Conservation (phyloP, 2,888 invertebrate genomes). For the Pammene aurita region DNA sequence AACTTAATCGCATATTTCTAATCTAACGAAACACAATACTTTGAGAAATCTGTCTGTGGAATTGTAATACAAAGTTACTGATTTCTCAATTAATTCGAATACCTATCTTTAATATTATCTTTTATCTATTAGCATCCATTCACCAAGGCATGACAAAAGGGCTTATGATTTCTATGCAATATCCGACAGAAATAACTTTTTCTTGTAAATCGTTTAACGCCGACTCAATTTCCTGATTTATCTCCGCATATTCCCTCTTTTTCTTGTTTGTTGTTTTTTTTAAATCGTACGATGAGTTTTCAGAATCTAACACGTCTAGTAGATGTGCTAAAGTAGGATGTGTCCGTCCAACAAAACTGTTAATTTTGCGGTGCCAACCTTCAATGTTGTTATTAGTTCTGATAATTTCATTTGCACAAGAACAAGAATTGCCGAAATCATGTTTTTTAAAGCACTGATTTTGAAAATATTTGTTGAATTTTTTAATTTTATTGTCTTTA, state of each 20-base stretch:
- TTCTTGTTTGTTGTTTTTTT: no score
- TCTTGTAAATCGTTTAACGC: slow-evolving; percentile 18
- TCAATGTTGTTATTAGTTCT: slow-evolving; percentile 17
- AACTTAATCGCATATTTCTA: background rate
- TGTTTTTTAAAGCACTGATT: slow-evolving; percentile 25
- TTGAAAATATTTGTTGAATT: slow-evolving; percentile 10
- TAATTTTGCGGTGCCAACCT: slow-evolving; percentile 14
- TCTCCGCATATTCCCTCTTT: slow-evolving; percentile 12
- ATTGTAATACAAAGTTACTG: slow-evolving; percentile 1
- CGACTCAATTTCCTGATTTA: slow-evolving; percentile 13
- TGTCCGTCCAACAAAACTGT: slow-evolving; percentile 25
- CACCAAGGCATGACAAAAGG: slow-evolving; percentile 5
- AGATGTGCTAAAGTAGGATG: slow-evolving; percentile 26
- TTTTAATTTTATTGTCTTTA: slow-evolving; percentile 3
- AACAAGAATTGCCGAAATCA: slow-evolving; percentile 25
- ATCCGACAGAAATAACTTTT: slow-evolving; percentile 13
- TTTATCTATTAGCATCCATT: slow-evolving; percentile 2
- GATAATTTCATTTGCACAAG: slow-evolving; percentile 12
- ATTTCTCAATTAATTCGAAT: background rate
- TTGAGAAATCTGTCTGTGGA: no score
- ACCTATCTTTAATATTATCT: slow-evolving; percentile 2
- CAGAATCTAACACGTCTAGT: slow-evolving; percentile 13
- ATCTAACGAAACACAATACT: slow-evolving; percentile 11
- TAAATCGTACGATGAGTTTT: slow-evolving; percentile 6
- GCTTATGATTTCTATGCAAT: slow-evolving; percentile 20